Base-by-base conservation (phyloP, 2,797 vertebrate species). In the Lepilemur ruficaudatus region DNA sequence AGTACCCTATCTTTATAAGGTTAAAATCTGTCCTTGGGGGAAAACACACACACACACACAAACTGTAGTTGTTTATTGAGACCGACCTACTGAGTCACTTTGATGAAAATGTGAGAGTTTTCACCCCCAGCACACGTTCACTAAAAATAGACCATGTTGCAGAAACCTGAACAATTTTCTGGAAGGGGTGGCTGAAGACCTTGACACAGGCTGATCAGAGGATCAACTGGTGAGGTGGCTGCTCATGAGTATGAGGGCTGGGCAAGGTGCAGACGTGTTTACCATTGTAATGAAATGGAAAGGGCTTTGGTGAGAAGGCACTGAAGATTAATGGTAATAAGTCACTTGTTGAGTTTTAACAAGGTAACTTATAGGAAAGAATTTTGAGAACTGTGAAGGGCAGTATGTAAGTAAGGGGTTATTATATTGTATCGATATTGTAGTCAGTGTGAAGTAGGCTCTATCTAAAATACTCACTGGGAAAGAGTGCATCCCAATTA, bases 81-180 rank as follows among this genome's bases (percentile, higher is more conserved):
- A 50, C 8, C 35, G 61, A 94, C 81, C 32, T 72, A 85, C 55
- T 63, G 32, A 76, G 75, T 84, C 82, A 93, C 22, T 48, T 69
- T 18, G 23, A 85, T 46, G 18, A 96, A 94, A 95, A 93, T 18
- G 8, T 85, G 63, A 95, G 38, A 10, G 35, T 75, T 63, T 88
- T 86, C 63, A n/a, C 82, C 17, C 41, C 63, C 32, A 75, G 50
- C 57, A 61, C 17, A 48, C 23, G 72, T 50, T 96, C 75, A 73
- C n/a, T 85, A 85, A 94, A 78, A 96, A 89, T 13, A 92, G 80
- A 92, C 30, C 32, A 38, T 0, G 8, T 46, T 23, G 25, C 23
- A 92, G 80, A 92, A 95, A 92, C 4, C 25, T n/a, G 61, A 94
- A 82, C 48, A n/a, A 14, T 59, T 78, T 76, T 90, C 63, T 57